These are phyloP conservation scores for Otolemur garnettii DNA, from an alignment of 2,113 vertebrate genomes.

Conservation along the genomic window DNA sequence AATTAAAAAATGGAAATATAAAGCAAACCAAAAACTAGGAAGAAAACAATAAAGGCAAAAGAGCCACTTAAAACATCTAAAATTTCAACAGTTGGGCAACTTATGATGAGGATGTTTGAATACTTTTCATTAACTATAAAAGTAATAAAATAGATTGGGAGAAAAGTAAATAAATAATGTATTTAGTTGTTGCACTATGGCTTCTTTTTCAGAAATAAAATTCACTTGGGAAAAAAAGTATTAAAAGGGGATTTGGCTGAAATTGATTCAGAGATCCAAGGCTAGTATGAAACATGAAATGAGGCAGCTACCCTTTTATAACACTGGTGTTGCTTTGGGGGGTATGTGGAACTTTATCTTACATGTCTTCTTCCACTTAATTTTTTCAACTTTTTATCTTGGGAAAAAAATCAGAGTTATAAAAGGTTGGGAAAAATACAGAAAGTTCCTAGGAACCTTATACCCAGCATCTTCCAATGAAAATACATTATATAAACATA, in stretches of 20 bases:
- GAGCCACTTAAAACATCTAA: background rate
- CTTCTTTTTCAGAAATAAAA: conserved; percentile 12
- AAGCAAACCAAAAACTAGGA: background rate
- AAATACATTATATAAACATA: background rate
- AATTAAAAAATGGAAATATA: background rate
- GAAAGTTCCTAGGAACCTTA: background rate
- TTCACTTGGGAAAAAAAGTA: background rate
- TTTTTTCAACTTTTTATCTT: background rate
- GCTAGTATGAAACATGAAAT: background rate
- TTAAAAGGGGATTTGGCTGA: background rate
- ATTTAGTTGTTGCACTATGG: background rate
- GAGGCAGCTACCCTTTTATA: background rate
- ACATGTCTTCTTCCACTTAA: accelerated
- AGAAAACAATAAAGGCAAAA: background rate
- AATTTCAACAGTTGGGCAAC: background rate
- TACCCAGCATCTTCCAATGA: background rate
- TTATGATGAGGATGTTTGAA: background rate
- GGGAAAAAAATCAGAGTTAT: background rate
- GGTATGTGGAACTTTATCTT: background rate
- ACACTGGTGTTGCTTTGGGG: background rate
- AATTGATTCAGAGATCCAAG: background rate
- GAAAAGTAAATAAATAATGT: background rate
- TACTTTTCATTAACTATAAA: background rate
- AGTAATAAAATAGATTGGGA: background rate
- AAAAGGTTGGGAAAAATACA: background rate